These are phyloP conservation scores for Phaethornis superciliosus DNA, from an alignment of 2,113 vertebrate species.

Conservation along the genomic window DNA sequence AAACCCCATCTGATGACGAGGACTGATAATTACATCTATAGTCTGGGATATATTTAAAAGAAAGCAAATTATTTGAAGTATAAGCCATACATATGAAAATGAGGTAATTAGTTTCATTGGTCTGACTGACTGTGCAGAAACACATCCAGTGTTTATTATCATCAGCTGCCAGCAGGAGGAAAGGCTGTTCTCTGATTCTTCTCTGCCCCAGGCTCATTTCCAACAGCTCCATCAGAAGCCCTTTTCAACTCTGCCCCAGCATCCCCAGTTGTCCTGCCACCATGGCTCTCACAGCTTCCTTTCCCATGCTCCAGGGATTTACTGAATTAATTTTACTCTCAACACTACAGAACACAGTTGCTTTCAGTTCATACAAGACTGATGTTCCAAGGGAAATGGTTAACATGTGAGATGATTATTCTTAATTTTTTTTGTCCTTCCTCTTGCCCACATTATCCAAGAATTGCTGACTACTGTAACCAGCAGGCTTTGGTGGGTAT, in stretches of 20 bases:
- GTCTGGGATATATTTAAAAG: not conserved
- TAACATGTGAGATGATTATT: not conserved
- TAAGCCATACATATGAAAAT: not conserved
- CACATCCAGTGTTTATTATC: rapidly evolving
- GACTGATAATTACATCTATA: not conserved
- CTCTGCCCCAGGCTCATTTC: not conserved
- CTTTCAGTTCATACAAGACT: not conserved
- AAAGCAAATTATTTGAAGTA: not conserved
- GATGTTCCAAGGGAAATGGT: not conserved
- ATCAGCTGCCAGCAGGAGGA: not conserved
- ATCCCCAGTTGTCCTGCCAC: not conserved
- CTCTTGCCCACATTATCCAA: not conserved
- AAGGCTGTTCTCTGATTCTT: not conserved
- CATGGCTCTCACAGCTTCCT: rapidly evolving
- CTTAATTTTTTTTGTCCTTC: not conserved
- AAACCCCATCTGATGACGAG: not conserved
- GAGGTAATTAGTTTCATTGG: not conserved
- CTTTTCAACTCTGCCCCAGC: not conserved
- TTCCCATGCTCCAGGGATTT: rapidly evolving
- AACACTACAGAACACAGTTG: not conserved
- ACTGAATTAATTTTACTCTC: not conserved
- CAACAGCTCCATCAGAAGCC: not conserved
- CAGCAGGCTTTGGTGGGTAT: not conserved
- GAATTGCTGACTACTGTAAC: not conserved
- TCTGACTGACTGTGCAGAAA: not conserved